A percentile compares a stretch with the other conserved stretches of the same genome.
Evolutionary conservation across 1,140 invertebrate species (phyloP).

Genomic region (Orius laevigatus): DNA sequence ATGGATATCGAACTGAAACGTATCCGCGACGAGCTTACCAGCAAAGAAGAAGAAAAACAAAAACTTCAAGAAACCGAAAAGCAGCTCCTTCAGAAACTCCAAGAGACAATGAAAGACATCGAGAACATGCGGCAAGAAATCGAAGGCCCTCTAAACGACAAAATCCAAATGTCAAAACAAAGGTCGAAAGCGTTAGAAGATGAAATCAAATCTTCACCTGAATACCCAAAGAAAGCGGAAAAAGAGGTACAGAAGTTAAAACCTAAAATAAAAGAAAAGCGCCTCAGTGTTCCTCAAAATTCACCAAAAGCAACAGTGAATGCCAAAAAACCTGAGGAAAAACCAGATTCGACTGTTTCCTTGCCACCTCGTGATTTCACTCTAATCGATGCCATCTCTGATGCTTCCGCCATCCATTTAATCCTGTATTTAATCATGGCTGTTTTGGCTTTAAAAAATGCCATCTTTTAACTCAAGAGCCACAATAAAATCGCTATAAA

Average conservation of each 20-base stretch:
- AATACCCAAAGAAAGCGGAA: slow-evolving; percentile 5
- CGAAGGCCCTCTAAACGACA: slow-evolving; percentile 12
- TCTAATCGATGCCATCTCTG: too few relatives aligned
- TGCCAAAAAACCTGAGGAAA: too few relatives aligned
- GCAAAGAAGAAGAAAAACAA: slow-evolving; percentile 11
- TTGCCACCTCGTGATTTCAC: too few relatives aligned
- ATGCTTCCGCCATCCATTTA: slow-evolving; percentile 9
- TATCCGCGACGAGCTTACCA: neutral
- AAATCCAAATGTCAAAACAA: slow-evolving; percentile 12
- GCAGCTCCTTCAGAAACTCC: slow-evolving; percentile 12
- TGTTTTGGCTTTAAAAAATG: slow-evolving; percentile 1
- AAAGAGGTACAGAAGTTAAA: too few relatives aligned
- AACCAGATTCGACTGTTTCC: too few relatives aligned
- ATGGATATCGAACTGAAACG: slow-evolving; percentile 7
- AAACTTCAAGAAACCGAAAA: slow-evolving; percentile 20
- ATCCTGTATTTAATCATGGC: slow-evolving; percentile 17
- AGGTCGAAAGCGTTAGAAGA: slow-evolving; percentile 17
- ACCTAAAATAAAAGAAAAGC: too few relatives aligned
- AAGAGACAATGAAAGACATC: slow-evolving; percentile 17
- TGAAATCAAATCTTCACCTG: slow-evolving; percentile 12
- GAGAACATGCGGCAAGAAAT: slow-evolving; percentile 15
- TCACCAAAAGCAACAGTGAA: too few relatives aligned
- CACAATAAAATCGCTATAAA: too few relatives aligned
- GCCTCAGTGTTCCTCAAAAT: too few relatives aligned
- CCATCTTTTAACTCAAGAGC: too few relatives aligned